phyloP scores from a whole-genome alignment of 2,797 vertebrate species.

The Potorous gilbertii region DNA sequence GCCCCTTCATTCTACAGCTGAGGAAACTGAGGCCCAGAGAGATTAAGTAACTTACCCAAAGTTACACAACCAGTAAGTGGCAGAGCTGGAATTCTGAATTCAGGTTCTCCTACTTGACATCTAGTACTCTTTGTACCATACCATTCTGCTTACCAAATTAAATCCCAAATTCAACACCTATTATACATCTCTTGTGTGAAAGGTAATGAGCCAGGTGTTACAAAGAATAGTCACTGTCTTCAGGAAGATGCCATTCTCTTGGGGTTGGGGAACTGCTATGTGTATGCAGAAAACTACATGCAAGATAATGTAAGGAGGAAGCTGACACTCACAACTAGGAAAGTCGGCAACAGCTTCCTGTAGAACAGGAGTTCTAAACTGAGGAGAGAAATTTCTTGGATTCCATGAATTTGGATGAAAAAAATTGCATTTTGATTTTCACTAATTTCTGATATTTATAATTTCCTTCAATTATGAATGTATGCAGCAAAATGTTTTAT shows the following conservation, averaged over 20 bases:
- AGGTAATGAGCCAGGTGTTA: not conserved
- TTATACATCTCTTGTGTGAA: not conserved
- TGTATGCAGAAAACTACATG: not conserved
- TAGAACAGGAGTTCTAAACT: not conserved
- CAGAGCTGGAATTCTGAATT: not conserved
- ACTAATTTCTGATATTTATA: not conserved
- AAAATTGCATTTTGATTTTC: not conserved
- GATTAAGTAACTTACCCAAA: not conserved
- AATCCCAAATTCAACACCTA: not conserved
- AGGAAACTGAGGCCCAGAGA: not conserved
- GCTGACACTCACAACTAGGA: not conserved
- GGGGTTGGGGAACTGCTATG: not conserved
- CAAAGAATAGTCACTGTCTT: not conserved
- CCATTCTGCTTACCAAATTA: not conserved
- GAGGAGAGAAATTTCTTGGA: not conserved
- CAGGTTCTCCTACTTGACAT: not conserved
- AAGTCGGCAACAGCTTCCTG: not conserved
- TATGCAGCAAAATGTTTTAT: not conserved
- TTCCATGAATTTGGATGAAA: not conserved
- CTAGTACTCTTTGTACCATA: not conserved
- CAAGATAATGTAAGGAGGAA: not conserved
- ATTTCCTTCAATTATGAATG: not conserved
- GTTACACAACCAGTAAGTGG: not conserved
- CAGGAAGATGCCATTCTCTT: not conserved
- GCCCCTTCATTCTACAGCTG: not conserved